Percentiles rank a stretch among this genome's conserved stretches.
Conservation (phyloP, 2,113 vertebrate genomes). For the Gasterosteus aculeatus region DNA sequence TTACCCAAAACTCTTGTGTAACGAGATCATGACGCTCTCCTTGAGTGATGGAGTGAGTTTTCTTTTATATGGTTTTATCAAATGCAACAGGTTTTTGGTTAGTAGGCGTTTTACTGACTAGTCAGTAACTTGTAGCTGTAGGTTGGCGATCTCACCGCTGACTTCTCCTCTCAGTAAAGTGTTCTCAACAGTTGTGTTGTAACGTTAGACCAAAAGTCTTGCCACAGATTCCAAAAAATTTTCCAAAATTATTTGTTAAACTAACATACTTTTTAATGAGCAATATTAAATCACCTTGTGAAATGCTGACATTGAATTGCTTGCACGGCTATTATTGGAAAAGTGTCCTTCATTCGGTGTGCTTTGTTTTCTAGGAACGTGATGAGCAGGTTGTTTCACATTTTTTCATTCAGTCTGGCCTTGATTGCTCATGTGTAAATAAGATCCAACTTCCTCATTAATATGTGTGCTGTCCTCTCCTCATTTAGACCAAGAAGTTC, state of each 20-base stretch:
- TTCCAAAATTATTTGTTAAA: not conserved
- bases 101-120: not conserved
- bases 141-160: not conserved
- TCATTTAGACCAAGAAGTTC: not conserved
- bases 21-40: not conserved
- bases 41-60: not conserved
- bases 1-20: not conserved
- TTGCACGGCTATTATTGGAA: not conserved
- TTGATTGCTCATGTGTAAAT: too few species aligned
- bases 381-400: not conserved
- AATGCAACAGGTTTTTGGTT: not conserved
- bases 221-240: not conserved
- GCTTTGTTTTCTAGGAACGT: not conserved
- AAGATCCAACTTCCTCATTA: not conserved
- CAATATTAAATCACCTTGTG: not conserved
- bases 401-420: not conserved
- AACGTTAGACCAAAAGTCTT: not conserved
- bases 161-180: not conserved
- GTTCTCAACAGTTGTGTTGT: conserved; percentile 16
- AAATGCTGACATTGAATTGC: too few species aligned
- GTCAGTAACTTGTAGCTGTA: too few species aligned
- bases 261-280: not conserved
- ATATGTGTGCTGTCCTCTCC: not conserved
- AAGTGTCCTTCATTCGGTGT: not conserved
- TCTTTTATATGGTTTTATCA: not conserved